Evolutionary conservation across 2,888 invertebrate genomes (phyloP).

Genomic region (Adelphocoris suturalis): DNA sequence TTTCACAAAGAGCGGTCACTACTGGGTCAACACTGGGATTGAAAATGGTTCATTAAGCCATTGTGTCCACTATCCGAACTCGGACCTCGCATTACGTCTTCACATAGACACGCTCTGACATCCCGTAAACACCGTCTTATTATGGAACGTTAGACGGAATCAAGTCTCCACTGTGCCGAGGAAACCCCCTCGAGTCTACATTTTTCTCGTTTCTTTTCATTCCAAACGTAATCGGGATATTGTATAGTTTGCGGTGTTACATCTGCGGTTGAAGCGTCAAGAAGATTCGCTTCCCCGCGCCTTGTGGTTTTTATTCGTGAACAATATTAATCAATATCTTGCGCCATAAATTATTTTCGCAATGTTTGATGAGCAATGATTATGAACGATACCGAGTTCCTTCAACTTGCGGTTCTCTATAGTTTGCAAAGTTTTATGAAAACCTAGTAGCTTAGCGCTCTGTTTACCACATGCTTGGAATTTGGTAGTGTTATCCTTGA

Average conservation of each 20-base stretch:
- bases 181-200: neutral
- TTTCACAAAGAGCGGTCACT: neutral
- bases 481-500: too few relatives aligned
- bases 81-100: neutral
- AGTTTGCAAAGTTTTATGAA: too few relatives aligned
- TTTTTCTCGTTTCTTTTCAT: conserved; percentile 8
- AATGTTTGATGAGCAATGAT: neutral
- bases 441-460: too few relatives aligned
- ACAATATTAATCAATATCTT: conserved; percentile 36
- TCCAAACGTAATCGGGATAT: neutral
- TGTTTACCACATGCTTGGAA: too few relatives aligned
- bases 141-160: neutral
- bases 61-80: neutral
- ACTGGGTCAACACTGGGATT: neutral
- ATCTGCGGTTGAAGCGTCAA: neutral
- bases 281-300: neutral
- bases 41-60: conserved; percentile 30
- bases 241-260: neutral
- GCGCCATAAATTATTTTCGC: neutral
- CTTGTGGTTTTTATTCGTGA: neutral
- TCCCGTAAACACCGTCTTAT: neutral
- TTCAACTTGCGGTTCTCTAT: too few relatives aligned
- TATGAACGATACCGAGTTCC: neutral
- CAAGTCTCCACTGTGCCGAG: neutral
- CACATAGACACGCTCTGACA: conserved; percentile 4